A percentile compares a stretch with the other conserved stretches of the same genome.
These are phyloP conservation scores for Saturnia japonica DNA, from an alignment of 2,888 invertebrate species.

Conservation along the genomic window DNA sequence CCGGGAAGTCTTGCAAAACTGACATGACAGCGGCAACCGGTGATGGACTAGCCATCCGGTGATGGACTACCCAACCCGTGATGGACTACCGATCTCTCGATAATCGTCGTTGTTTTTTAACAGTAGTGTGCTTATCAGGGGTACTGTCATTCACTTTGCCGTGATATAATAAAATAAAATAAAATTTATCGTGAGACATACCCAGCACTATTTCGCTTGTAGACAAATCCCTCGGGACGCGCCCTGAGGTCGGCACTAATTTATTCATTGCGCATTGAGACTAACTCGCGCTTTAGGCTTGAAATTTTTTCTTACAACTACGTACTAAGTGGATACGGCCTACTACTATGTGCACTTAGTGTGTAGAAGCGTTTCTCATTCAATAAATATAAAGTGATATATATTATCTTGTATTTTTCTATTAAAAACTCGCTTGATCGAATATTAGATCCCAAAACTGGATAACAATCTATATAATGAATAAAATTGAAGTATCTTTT, in stretches of 20 bases:
- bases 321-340: constrained; percentile 10
- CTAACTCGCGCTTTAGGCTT: constrained; percentile 41
- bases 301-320: constrained; percentile 14
- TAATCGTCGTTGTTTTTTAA: neutral
- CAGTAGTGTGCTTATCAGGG: neutral
- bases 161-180: neutral
- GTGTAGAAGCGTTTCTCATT: neutral
- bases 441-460: too few relatives aligned
- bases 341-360: too few relatives aligned
- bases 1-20: too few relatives aligned
- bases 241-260: constrained; percentile 59
- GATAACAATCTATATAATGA: too few relatives aligned
- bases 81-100: neutral
- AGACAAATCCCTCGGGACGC: constrained; percentile 53
- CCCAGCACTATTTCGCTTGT: constrained; percentile 41
- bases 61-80: too few relatives aligned
- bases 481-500: too few relatives aligned
- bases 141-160: neutral
- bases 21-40: too few relatives aligned
- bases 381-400: neutral
- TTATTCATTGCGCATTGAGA: constrained; percentile 68
- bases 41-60: too few relatives aligned
- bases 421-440: too few relatives aligned
- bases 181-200: constrained; percentile 12
- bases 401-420: neutral